Percentiles rank a stretch among this genome's conserved stretches.
phyloP scores from a whole-genome alignment of 2,888 invertebrate genomes.

The Drosophila meridiana region DNA sequence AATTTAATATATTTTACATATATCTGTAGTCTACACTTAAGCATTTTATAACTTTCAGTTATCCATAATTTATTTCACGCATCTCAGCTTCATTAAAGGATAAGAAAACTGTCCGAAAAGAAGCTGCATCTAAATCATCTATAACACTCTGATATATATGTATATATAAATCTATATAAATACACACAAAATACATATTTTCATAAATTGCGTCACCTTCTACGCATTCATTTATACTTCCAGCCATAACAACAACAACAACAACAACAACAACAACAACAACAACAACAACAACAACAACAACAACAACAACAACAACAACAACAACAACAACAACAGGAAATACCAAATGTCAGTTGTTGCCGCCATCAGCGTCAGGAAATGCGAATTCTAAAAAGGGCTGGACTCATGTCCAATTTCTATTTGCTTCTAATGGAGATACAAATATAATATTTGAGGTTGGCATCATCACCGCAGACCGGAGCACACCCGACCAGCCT shows the following conservation, averaged over 20 bases:
- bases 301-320: background rate
- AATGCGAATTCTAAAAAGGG: constrained; percentile 47
- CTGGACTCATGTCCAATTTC: constrained; percentile 33
- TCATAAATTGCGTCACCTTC: constrained; percentile 24
- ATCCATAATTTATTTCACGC: background rate
- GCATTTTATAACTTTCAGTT: too few species aligned
- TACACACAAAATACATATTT: background rate
- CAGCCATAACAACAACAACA: background rate
- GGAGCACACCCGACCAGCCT: constrained; percentile 19
- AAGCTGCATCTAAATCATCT: too few species aligned
- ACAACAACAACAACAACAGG: constrained; percentile 53
- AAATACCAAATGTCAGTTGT: constrained; percentile 65
- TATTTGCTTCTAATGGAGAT: constrained; percentile 11
- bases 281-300: background rate
- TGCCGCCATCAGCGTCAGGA: constrained; percentile 64
- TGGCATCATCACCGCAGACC: constrained; percentile 27
- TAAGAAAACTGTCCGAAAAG: background rate
- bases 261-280: background rate
- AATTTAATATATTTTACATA: too few species aligned
- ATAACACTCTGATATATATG: constrained; percentile 3
- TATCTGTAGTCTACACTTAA: too few species aligned
- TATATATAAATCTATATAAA: background rate
- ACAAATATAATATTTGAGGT: constrained; percentile 17
- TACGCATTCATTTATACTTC: constrained; percentile 20
- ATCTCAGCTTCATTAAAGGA: background rate